A percentile compares a stretch with the other conserved stretches of the same genome.
These are phyloP conservation scores for Bombus confusus DNA, from an alignment of 1,140 invertebrate species.

Conservation along the genomic window DNA sequence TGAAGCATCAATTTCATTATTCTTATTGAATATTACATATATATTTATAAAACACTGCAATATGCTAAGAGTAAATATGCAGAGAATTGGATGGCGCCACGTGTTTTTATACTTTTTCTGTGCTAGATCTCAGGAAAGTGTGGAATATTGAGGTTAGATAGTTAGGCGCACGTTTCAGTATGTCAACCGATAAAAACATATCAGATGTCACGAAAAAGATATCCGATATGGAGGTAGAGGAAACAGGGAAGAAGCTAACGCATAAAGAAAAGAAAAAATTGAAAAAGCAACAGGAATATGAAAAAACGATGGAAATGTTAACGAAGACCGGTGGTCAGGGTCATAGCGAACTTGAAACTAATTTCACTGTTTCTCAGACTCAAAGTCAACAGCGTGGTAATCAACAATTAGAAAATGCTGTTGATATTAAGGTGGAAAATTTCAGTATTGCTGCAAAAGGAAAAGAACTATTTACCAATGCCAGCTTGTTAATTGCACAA, in stretches of 20 bases:
- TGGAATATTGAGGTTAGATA: conserved; percentile 44
- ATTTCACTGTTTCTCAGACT: conserved; percentile 97
- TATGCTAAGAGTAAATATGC: conserved; percentile 3
- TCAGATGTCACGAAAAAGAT: conserved; percentile 76
- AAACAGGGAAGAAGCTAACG: conserved; percentile 86
- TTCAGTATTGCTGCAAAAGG: conserved; percentile 99
- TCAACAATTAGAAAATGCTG: conserved; percentile 94
- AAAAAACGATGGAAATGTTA: conserved; percentile 94
- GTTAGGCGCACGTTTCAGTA: conserved; percentile 32
- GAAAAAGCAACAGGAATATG: conserved; percentile 96
- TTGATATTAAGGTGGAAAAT: conserved; percentile 99
- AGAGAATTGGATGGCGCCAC: conserved; percentile 38
- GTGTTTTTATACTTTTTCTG: conserved; percentile 10
- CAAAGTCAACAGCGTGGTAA: conserved; percentile 82
- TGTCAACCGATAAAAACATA: conserved; percentile 48
- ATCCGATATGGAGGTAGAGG: conserved; percentile 73
- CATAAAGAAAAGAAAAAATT: conserved; percentile 98
- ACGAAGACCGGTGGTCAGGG: conserved; percentile 94
- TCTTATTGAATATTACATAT: neutral
- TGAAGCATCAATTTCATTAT: neutral
- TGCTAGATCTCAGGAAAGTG: conserved; percentile 18
- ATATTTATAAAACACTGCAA: neutral
- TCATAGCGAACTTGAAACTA: conserved; percentile 93
- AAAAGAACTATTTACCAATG: conserved; percentile 98
- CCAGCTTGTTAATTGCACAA: conserved; percentile 95